A percentile compares a stretch with the other conserved stretches of the same genome.
phyloP scores from a whole-genome alignment of 2,797 vertebrate genomes.

The Denticeps clupeoides region DNA sequence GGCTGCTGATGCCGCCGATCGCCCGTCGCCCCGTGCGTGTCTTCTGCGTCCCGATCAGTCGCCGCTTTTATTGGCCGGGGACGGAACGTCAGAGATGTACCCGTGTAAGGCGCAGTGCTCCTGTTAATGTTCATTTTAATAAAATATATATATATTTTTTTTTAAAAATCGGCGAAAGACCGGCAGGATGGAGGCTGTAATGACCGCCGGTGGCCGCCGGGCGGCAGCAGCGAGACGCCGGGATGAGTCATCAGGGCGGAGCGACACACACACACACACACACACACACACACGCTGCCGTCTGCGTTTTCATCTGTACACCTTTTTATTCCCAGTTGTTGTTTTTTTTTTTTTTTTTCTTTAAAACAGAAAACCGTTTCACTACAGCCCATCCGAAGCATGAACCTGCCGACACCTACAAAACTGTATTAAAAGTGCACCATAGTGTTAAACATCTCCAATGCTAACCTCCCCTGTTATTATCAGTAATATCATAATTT shows the following conservation, averaged over 20 bases:
- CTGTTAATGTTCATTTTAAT: no score
- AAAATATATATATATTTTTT: no score
- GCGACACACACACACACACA: slow-evolving; percentile 9
- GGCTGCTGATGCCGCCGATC: no score
- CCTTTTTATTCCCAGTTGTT: no score
- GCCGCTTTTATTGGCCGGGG: no score
- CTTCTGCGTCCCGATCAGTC: no score
- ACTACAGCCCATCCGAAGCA: slow-evolving; percentile 72
- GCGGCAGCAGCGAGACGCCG: slow-evolving; percentile 34
- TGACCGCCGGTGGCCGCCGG: slow-evolving; percentile 15
- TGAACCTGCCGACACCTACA: slow-evolving; percentile 75
- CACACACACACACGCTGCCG: not conserved
- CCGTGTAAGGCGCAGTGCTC: no score
- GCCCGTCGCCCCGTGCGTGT: no score
- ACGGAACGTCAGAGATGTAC: no score
- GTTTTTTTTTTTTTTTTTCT: slow-evolving; percentile 75
- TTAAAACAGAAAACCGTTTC: slow-evolving; percentile 80
- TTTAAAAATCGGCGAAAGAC: no score
- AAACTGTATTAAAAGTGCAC: slow-evolving; percentile 86
- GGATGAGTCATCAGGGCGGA: slow-evolving; percentile 52
- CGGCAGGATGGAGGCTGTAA: not conserved
- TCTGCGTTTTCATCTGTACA: slow-evolving; percentile 43
- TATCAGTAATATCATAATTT: slow-evolving; percentile 50
- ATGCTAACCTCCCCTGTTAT: slow-evolving; percentile 57
- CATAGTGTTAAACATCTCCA: slow-evolving; percentile 73